Base-by-base conservation (phyloP, 2,113 vertebrate species). In the Corvus cornix region DNA sequence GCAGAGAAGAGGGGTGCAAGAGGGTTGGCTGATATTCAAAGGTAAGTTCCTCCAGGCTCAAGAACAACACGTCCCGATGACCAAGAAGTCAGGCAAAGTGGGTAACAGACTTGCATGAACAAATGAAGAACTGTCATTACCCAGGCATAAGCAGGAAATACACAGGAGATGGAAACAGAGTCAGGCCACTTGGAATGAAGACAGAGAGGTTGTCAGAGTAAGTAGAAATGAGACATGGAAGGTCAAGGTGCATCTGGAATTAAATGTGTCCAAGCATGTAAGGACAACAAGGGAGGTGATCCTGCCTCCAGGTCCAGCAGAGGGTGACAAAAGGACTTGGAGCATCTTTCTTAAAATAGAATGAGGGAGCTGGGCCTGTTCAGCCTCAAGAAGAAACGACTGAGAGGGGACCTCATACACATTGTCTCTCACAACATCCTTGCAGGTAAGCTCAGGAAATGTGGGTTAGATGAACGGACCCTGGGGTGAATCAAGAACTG, bases 51-150 rank as follows among this genome's bases (percentile, higher is more conserved):
- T 64, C 18, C 43, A 72, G 13, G 24, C 21, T 58, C 51, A 58
- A 73, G 22, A 72, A 35, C 7, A 11, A 72, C 31, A 31, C 8
- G 49, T 35, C 16, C 22, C 0, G 0, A 35, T 12, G 13, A 2
- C 1, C 20, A 73, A 43, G 31, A 56, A 43, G 33, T 56, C 17
- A 48, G 35, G 6, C 21, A 80, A 73, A 87, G 43, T 5, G 11
- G 21, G 6, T 35, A 72, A 64, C 7, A 64, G 35, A 51, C 5
- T 48, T 66, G 14, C 15, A 20, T 28, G 15, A 31, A 19, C 9
- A 6, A 51, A 58, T 51, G 18, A 58, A 80, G 11, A 80, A 44
- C 17, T 23, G 24, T 55, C 30, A 51, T 58, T 44, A 66, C 7
- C 4, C 22, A 66, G 16, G 18, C 17, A 22, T 16, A 46, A 28